phyloP scores from a whole-genome alignment of 2,888 invertebrate species.

The Kryphioiulus occultus region DNA sequence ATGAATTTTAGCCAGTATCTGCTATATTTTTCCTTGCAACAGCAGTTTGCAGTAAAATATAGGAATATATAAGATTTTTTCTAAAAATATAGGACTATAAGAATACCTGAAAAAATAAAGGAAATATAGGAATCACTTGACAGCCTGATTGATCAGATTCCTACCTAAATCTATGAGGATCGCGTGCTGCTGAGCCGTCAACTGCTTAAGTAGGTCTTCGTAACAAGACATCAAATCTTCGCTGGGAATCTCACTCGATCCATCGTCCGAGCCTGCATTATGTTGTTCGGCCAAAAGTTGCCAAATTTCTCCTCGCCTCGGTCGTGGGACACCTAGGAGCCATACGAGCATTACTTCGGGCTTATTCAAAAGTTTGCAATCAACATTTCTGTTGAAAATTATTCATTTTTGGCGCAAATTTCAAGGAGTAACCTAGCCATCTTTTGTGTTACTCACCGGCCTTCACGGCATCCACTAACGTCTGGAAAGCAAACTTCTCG shows the following conservation, averaged over 20 bases:
- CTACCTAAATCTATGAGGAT: constrained; percentile 91
- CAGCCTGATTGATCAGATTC: constrained; percentile 52
- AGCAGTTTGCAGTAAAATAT: too few species aligned
- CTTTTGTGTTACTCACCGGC: constrained; percentile 58
- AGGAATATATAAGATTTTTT: too few species aligned
- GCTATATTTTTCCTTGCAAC: too few species aligned
- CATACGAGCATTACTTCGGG: too few species aligned
- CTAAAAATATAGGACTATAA: too few species aligned
- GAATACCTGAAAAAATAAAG: too few species aligned
- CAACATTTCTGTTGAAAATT: too few species aligned
- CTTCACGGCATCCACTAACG: constrained; percentile 60
- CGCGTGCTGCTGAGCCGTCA: constrained; percentile 95
- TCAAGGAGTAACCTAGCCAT: too few species aligned
- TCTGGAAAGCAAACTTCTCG: constrained; percentile 56
- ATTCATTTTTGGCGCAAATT: too few species aligned
- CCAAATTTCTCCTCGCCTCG: constrained; percentile 89
- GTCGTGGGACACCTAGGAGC: constrained; percentile 79
- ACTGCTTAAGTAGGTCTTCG: constrained; percentile 78
- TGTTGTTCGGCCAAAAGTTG: constrained; percentile 86
- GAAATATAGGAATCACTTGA: too few species aligned
- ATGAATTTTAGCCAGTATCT: too few species aligned
- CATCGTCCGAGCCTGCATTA: constrained; percentile 64
- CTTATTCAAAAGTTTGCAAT: too few species aligned
- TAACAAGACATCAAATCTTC: constrained; percentile 77
- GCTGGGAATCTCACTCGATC: constrained; percentile 67